A percentile compares a stretch with the other conserved stretches of the same genome.
phyloP scores from a whole-genome alignment of 2,797 vertebrate genomes.

The Agapornis canus region DNA sequence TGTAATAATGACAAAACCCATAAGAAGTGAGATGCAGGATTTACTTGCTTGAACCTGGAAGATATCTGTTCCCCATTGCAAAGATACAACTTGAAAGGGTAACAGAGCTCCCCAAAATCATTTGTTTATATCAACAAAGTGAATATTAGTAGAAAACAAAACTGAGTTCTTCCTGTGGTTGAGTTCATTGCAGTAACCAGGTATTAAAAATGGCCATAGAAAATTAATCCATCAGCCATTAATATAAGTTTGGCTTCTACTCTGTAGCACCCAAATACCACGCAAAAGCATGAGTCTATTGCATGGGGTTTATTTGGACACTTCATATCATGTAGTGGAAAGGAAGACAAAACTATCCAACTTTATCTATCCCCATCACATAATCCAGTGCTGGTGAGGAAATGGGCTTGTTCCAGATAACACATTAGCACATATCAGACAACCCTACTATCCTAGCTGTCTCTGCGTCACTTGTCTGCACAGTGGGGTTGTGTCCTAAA shows the following conservation, averaged over 20 bases:
- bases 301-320: background rate
- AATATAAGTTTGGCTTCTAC: constrained; percentile 65
- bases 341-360: background rate
- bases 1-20: background rate
- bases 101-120: constrained; percentile 66
- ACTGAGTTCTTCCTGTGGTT: constrained; percentile 68
- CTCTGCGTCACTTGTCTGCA: fast-evolving
- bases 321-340: background rate
- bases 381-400: background rate
- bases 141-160: constrained; percentile 75
- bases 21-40: constrained; percentile 1
- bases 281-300: background rate
- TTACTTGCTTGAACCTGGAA: constrained; percentile 52
- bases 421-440: background rate
- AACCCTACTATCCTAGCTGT: background rate
- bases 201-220: constrained; percentile 69
- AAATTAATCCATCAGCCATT: constrained; percentile 62
- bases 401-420: background rate
- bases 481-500: background rate
- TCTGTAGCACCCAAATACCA: constrained; percentile 10
- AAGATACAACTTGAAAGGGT: constrained; percentile 64
- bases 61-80: constrained; percentile 2
- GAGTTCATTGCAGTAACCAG: constrained; percentile 59
- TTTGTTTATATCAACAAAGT: constrained; percentile 67
- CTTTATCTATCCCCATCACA: background rate